Conservation (phyloP, 2,888 invertebrate species). For the Tetragonisca angustula region DNA sequence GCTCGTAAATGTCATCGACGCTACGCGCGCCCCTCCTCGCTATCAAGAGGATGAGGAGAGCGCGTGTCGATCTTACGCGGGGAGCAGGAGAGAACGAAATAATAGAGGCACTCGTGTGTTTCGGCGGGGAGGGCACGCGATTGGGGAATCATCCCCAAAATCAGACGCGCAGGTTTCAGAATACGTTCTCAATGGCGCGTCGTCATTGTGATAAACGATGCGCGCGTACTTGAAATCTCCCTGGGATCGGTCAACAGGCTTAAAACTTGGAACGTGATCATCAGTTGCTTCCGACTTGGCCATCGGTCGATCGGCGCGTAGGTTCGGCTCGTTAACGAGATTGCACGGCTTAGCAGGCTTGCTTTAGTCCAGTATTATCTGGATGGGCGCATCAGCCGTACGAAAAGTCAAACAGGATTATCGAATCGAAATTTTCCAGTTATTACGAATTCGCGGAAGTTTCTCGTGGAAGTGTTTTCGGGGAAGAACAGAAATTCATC, state of each 20-base stretch:
- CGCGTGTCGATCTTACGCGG: constrained; percentile 28
- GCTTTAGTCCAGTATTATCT: constrained; percentile 35
- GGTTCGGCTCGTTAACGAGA: constrained; percentile 31
- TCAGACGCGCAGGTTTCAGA: background rate
- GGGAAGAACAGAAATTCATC: background rate
- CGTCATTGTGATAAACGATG: constrained; percentile 5
- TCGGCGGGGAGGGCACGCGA: background rate
- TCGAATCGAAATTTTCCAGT: background rate
- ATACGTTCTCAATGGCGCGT: background rate
- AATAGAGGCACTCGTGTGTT: constrained; percentile 23
- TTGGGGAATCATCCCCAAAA: background rate
- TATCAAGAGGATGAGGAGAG: background rate
- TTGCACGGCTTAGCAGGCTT: constrained; percentile 28
- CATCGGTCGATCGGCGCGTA: background rate
- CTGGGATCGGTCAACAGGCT: background rate
- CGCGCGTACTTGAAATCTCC: background rate
- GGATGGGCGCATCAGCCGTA: constrained; percentile 20
- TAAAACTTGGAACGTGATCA: background rate
- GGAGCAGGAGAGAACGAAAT: constrained; percentile 1
- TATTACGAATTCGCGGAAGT: background rate
- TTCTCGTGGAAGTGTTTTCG: background rate
- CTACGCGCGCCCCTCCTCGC: constrained; percentile 26
- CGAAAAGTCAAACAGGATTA: constrained; percentile 42
- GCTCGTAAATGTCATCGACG: constrained; percentile 50
- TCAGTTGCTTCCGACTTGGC: background rate